phyloP scores from a whole-genome alignment of 1,140 invertebrate genomes.

The Copidosoma floridanum region DNA sequence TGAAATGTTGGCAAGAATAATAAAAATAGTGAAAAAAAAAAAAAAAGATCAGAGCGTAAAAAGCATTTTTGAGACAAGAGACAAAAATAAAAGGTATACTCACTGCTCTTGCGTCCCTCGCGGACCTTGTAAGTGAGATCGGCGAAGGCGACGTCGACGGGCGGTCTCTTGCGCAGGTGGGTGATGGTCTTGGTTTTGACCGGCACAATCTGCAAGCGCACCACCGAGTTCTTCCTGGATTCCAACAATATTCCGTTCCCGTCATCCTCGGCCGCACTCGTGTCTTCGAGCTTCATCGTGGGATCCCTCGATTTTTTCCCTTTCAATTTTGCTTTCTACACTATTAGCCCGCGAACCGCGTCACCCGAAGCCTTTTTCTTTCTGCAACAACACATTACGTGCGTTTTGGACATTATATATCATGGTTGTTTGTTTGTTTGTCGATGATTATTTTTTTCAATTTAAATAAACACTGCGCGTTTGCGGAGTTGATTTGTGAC shows the following conservation, averaged over 20 bases:
- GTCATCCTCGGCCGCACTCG: constrained; percentile 45
- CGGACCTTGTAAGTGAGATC: constrained; percentile 83
- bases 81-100: constrained; percentile 54
- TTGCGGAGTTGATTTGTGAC: too few species aligned
- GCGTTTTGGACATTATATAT: not conserved
- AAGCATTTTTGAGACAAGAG: too few species aligned
- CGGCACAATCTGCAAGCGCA: constrained; percentile 65
- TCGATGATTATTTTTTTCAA: not conserved
- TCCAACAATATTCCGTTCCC: constrained; percentile 50
- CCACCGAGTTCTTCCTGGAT: constrained; percentile 58
- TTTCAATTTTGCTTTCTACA: not conserved
- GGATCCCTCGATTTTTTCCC: not conserved
- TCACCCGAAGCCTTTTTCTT: too few species aligned
- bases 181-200: constrained; percentile 74
- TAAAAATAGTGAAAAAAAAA: too few species aligned
- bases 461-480: too few species aligned
- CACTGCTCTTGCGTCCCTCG: constrained; percentile 76
- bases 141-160: constrained; percentile 83
- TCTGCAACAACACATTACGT: too few species aligned
- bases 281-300: constrained; percentile 52
- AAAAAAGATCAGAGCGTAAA: too few species aligned
- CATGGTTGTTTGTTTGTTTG: not conserved
- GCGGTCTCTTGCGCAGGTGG: constrained; percentile 79
- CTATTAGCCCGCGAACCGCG: too few species aligned
- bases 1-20: too few species aligned